Evolutionary conservation across 2,113 vertebrate species (phyloP).

Genomic region (Forbesichthys agassizii): DNA sequence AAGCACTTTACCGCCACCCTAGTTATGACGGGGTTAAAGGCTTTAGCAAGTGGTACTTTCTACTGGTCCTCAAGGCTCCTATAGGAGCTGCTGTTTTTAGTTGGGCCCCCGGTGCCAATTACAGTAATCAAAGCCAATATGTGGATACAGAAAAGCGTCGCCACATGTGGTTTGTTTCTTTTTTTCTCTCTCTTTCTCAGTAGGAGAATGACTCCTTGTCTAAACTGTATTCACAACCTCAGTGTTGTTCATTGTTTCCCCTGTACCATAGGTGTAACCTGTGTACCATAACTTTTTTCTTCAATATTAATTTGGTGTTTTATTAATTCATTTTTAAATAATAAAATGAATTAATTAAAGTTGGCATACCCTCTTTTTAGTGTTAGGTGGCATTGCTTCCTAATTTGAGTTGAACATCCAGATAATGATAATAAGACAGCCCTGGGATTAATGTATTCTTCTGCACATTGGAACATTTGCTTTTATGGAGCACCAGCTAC

Average conservation of each 20-base stretch:
- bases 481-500: too few relatives aligned
- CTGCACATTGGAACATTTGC: too few relatives aligned
- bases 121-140: conserved; percentile 62
- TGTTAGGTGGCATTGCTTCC: too few relatives aligned
- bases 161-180: conserved; percentile 35
- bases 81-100: conserved; percentile 35
- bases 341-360: too few relatives aligned
- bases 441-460: too few relatives aligned
- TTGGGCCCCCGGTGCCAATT: conserved; percentile 62
- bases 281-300: background rate
- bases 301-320: background rate
- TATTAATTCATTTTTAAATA: too few relatives aligned
- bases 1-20: conserved; percentile 30
- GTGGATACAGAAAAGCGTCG: conserved; percentile 27
- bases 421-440: too few relatives aligned
- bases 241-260: conserved; percentile 3
- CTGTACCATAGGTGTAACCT: conserved; percentile 8
- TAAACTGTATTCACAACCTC: conserved; percentile 19
- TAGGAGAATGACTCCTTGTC: conserved; percentile 53
- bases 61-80: conserved; percentile 30
- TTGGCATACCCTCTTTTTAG: background rate
- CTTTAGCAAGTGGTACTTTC: conserved; percentile 43
- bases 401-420: too few relatives aligned
- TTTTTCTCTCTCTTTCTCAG: conserved; percentile 12
- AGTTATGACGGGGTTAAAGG: conserved; percentile 61